phyloP scores from a whole-genome alignment of 2,888 invertebrate genomes.

The Apodemia duryi region DNA sequence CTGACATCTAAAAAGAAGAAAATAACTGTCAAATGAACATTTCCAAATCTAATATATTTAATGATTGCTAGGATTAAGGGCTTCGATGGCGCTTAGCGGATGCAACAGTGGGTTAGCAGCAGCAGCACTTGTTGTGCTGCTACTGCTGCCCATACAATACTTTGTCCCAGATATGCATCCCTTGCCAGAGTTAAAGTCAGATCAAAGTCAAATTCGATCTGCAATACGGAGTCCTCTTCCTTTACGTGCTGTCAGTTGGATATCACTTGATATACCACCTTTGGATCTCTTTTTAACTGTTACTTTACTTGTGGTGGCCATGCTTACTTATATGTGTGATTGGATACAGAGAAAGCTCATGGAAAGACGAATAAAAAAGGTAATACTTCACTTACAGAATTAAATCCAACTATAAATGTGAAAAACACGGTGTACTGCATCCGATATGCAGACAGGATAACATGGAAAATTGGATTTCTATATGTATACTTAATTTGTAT shows the following conservation, averaged over 20 bases:
- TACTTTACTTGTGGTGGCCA: constrained; percentile 42
- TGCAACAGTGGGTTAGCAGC: constrained; percentile 51
- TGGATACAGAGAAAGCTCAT: constrained; percentile 64
- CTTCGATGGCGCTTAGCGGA: constrained; percentile 50
- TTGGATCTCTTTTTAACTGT: constrained; percentile 49
- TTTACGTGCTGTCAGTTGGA: constrained; percentile 33
- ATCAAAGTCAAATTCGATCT: constrained; percentile 20
- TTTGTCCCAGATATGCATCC: constrained; percentile 47
- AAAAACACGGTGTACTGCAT: too few relatives aligned
- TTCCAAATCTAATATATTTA: constrained; percentile 12
- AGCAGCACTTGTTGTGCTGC: constrained; percentile 47
- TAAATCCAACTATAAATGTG: too few relatives aligned
- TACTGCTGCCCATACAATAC: constrained; percentile 57
- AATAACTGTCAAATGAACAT: constrained; percentile 7
- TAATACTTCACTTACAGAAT: constrained; percentile 27
- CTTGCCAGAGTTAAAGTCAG: constrained; percentile 33
- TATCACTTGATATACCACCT: constrained; percentile 41
- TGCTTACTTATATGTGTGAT: constrained; percentile 51
- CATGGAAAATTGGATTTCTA: too few relatives aligned
- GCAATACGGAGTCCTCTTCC: constrained; percentile 26
- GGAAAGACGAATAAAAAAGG: constrained; percentile 61
- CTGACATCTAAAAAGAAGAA: constrained; percentile 4
- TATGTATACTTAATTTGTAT: too few relatives aligned
- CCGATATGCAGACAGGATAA: too few relatives aligned
- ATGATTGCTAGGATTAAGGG: constrained; percentile 7